phyloP scores from a whole-genome alignment of 2,797 vertebrate genomes.

The Clarias fuscus region DNA sequence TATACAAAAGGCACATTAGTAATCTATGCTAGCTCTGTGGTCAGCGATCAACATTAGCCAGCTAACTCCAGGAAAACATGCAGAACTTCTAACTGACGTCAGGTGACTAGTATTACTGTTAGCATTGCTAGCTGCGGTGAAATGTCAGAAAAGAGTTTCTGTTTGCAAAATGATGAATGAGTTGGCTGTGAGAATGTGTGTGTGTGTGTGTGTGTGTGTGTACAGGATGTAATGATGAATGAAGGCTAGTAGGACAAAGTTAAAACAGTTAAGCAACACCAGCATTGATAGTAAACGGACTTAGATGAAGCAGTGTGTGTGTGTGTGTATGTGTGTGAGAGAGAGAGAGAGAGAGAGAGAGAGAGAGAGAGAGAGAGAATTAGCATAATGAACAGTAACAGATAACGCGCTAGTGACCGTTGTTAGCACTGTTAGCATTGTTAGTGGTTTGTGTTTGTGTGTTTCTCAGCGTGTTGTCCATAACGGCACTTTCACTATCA shows the following conservation, averaged over 20 bases:
- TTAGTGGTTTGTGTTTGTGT: constrained; percentile 1
- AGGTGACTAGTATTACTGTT: neutral
- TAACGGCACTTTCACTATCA: constrained; percentile 56
- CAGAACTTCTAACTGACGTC: no score
- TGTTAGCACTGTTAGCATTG: constrained; percentile 8
- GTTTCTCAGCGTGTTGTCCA: constrained; percentile 17
- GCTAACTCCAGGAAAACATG: neutral
- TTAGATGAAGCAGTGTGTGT: neutral
- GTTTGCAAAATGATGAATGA: constrained; percentile 6
- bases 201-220: constrained; percentile 11
- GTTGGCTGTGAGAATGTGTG: constrained; percentile 7
- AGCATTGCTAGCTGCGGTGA: neutral
- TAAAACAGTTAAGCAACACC: neutral
- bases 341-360: neutral
- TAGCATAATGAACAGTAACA: neutral
- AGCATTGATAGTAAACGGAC: neutral
- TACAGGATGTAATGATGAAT: neutral
- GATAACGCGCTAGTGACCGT: neutral
- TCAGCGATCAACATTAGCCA: neutral
- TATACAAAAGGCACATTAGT: neutral
- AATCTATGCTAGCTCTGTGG: neutral
- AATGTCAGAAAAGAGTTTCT: neutral
- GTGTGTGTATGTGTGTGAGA: neutral
- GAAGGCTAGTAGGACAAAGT: neutral
- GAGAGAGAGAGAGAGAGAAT: neutral